Conservation (phyloP, 2,113 vertebrate species). For the Nannobrachium achirus region DNA sequence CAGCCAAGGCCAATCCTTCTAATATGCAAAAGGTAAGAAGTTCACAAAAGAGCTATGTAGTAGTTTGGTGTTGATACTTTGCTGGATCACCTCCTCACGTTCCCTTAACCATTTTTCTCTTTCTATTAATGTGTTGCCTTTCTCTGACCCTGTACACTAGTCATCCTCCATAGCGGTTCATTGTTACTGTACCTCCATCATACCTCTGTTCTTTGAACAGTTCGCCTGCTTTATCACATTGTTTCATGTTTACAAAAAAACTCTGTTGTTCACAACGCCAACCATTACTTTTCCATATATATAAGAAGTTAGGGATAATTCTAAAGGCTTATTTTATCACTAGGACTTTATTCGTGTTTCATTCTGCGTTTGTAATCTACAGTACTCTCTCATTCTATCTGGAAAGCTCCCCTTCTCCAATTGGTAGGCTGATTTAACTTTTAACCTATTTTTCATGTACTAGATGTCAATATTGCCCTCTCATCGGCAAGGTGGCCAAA, state of each 20-base stretch:
- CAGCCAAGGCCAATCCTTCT: conserved; percentile 73
- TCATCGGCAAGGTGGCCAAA: conserved; percentile 85
- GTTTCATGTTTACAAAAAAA: conserved; percentile 26
- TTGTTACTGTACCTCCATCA: conserved; percentile 16
- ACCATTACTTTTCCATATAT: conserved; percentile 3
- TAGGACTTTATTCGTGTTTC: conserved; percentile 13
- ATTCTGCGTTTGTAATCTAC: neutral
- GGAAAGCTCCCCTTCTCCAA: conserved; percentile 35
- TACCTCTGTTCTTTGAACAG: neutral
- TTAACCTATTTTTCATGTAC: conserved; percentile 76
- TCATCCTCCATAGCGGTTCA: conserved; percentile 36
- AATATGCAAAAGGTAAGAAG: conserved; percentile 78
- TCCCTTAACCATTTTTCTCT: conserved; percentile 46
- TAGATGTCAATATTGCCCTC: conserved; percentile 85
- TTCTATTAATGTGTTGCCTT: conserved; percentile 48
- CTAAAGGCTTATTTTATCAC: neutral
- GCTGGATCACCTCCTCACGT: conserved; percentile 41
- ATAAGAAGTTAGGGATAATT: conserved; percentile 7
- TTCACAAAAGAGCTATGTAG: no score
- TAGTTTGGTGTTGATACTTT: conserved; percentile 1
- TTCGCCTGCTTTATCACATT: conserved; percentile 3
- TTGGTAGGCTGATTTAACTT: conserved; percentile 62
- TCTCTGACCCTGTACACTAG: conserved; percentile 30
- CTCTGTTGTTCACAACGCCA: conserved; percentile 40
- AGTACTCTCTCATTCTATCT: conserved; percentile 5